Conservation (phyloP, 2,113 vertebrate genomes). For the Coptodon bakossiorum region DNA sequence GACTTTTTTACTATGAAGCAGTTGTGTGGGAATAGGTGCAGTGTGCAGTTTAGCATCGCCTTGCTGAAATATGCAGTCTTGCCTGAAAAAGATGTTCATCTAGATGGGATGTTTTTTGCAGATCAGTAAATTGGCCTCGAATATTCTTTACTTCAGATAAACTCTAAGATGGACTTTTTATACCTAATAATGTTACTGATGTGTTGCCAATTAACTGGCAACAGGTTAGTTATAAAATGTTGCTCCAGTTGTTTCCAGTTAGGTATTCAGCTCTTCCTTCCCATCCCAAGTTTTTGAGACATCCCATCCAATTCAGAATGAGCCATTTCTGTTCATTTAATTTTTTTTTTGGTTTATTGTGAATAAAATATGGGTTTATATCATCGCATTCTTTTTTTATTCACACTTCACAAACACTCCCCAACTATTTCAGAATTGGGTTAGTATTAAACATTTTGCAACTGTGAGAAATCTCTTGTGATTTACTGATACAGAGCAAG, state of each 20-base stretch:
- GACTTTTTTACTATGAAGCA: background rate
- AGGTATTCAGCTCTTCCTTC: background rate
- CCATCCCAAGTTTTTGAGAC: background rate
- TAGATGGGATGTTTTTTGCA: background rate
- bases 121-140: background rate
- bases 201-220: background rate
- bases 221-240: background rate
- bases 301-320: background rate
- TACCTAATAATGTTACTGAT: background rate
- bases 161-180: background rate
- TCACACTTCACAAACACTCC: background rate
- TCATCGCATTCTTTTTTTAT: accelerated
- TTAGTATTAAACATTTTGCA: background rate
- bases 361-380: background rate
- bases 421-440: background rate
- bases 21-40: background rate
- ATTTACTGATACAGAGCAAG: background rate
- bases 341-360: accelerated
- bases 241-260: background rate
- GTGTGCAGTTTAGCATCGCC: background rate
- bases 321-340: background rate
- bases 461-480: background rate
- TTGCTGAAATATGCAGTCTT: background rate
- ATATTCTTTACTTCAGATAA: background rate
- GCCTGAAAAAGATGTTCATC: background rate